These are phyloP conservation scores for Etheostoma perlongum DNA, from an alignment of 2,797 vertebrate species.

Conservation along the genomic window DNA sequence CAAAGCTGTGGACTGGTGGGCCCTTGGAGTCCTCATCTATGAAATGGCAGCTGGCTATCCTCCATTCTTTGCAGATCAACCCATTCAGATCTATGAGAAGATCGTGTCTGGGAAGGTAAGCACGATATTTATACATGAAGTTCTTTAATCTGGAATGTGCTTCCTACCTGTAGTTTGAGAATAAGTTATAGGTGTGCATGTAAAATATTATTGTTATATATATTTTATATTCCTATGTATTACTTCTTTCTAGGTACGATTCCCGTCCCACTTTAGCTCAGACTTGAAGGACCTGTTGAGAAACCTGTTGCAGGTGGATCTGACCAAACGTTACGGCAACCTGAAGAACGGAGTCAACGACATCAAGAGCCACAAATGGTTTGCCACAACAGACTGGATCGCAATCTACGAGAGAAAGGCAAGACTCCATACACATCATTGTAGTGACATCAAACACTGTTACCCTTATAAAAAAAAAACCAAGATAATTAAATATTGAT, in stretches of 20 bases:
- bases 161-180: neutral
- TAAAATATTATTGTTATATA: neutral
- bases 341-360: constrained; percentile 99
- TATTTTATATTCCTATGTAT: too few species aligned
- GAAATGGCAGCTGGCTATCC: constrained; percentile 99
- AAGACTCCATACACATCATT: constrained; percentile 57
- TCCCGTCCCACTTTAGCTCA: constrained; percentile 99
- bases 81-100: constrained; percentile 99
- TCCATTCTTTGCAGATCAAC: constrained; percentile 98
- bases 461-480: constrained; percentile 28
- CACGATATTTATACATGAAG: neutral
- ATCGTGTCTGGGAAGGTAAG: constrained; percentile 98
- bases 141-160: too few species aligned
- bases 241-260: constrained; percentile 89
- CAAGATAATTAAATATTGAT: constrained; percentile 61
- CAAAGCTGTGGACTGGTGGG: constrained; percentile 99
- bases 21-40: constrained; percentile 97
- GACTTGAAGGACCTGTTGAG: constrained; percentile 98
- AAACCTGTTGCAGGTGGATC: constrained; percentile 98
- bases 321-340: constrained; percentile 98
- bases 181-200: neutral
- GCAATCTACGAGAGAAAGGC: constrained; percentile 99
- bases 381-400: constrained; percentile 99
- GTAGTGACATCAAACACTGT: constrained; percentile 6
- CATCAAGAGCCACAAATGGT: constrained; percentile 99